phyloP scores from a whole-genome alignment of 2,113 vertebrate species.

The Dasyornis broadbenti region DNA sequence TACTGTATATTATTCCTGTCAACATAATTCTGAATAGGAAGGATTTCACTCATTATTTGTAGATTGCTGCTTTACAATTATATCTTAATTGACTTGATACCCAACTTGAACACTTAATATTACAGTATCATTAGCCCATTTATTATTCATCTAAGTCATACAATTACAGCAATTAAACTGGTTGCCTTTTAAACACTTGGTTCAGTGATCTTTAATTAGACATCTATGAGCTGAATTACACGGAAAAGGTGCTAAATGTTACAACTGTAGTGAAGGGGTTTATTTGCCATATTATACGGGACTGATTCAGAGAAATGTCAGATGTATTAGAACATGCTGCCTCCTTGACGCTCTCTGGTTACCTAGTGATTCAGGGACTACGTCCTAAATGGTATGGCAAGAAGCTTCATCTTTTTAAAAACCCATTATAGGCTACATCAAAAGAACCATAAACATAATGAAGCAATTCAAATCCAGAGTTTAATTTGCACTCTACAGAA shows the following conservation, averaged over 20 bases:
- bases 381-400: not conserved
- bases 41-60: constrained; percentile 32
- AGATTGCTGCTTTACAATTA: constrained; percentile 62
- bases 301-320: not conserved
- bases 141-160: constrained; percentile 71
- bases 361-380: not conserved
- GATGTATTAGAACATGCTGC: not conserved
- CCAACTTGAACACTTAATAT: constrained; percentile 66
- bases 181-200: constrained; percentile 62
- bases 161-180: constrained; percentile 68
- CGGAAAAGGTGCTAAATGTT: constrained; percentile 42
- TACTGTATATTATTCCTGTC: not conserved
- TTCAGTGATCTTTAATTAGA: constrained; percentile 73
- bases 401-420: not conserved
- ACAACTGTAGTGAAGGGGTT: not conserved
- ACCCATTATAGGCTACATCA: not conserved
- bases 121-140: constrained; percentile 65
- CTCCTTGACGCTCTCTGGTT: not conserved
- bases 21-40: constrained; percentile 16
- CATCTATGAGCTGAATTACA: constrained; percentile 24
- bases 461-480: not conserved
- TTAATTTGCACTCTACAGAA: not conserved
- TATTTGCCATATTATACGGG: not conserved
- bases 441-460: not conserved
- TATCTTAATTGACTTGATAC: constrained; percentile 74